Conservation (phyloP, 2,797 vertebrate species). For the Syngnathus rostellatus region DNA sequence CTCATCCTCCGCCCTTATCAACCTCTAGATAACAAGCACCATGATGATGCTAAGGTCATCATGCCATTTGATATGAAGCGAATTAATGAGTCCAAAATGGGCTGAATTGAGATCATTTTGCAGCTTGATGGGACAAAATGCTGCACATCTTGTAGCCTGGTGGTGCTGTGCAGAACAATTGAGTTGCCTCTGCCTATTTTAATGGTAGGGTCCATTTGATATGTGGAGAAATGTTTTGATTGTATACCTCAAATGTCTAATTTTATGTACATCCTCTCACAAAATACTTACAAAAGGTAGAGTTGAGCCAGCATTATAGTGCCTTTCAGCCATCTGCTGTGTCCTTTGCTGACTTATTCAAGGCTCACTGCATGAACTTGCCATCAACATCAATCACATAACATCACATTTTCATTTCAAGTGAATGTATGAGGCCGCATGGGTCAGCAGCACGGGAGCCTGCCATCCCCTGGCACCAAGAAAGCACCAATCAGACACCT, state of each 20-base stretch:
- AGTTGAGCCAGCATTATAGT: not conserved
- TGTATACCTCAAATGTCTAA: not conserved
- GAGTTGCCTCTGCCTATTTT: not conserved
- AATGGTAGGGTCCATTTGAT: not conserved
- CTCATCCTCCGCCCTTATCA: too few species aligned
- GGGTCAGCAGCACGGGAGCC: conserved; percentile 27
- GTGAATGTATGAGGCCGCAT: conserved; percentile 9
- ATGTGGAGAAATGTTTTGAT: not conserved
- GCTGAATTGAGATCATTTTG: not conserved
- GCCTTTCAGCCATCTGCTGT: not conserved
- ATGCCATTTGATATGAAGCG: not conserved
- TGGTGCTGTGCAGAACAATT: not conserved
- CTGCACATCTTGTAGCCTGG: too few species aligned
- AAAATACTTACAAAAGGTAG: not conserved
- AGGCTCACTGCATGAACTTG: not conserved
- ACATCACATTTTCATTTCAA: not conserved
- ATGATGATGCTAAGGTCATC: conserved; percentile 42
- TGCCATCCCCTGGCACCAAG: conserved; percentile 61
- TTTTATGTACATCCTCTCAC: not conserved
- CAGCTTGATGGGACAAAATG: not conserved
- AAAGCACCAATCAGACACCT: conserved; percentile 76
- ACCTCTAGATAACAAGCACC: conserved; percentile 19
- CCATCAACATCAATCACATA: not conserved
- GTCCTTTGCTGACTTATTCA: not conserved
- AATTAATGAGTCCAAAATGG: not conserved